Percentiles rank a stretch among this genome's conserved stretches.
Conservation (phyloP, 2,797 vertebrate genomes). For the Enteromius trimaculatus region DNA sequence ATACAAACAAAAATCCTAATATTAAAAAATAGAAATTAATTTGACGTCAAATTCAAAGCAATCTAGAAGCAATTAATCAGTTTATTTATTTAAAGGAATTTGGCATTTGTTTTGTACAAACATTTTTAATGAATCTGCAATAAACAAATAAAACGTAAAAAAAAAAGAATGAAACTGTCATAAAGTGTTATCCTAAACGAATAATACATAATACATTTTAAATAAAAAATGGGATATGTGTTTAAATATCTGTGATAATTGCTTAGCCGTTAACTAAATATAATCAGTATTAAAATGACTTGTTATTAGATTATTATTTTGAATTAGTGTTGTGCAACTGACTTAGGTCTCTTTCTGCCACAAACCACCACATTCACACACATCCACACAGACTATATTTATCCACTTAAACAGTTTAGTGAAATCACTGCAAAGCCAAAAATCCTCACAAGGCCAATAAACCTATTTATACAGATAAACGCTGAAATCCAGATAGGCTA, state of each 20-base stretch:
- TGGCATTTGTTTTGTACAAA: background rate
- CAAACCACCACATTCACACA: background rate
- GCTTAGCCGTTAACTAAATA: background rate
- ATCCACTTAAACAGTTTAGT: background rate
- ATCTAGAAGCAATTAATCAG: background rate
- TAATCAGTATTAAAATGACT: background rate
- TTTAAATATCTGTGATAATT: background rate
- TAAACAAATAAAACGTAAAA: background rate
- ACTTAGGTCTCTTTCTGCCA: background rate
- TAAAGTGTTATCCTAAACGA: background rate
- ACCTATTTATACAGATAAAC: background rate
- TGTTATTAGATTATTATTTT: background rate
- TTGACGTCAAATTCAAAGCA: background rate
- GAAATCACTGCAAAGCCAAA: background rate
- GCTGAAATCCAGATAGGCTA: constrained; percentile 16
- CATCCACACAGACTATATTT: background rate
- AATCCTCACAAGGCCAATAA: background rate
- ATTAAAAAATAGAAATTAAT: background rate
- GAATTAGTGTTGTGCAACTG: background rate
- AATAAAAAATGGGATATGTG: background rate
- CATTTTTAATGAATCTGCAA: background rate
- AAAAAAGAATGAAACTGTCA: background rate
- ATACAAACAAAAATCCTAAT: background rate
- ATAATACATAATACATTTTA: background rate
- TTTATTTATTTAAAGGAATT: background rate